Base-by-base conservation (phyloP, 2,888 invertebrate genomes). In the Mesorhabditis sp. region DNA sequence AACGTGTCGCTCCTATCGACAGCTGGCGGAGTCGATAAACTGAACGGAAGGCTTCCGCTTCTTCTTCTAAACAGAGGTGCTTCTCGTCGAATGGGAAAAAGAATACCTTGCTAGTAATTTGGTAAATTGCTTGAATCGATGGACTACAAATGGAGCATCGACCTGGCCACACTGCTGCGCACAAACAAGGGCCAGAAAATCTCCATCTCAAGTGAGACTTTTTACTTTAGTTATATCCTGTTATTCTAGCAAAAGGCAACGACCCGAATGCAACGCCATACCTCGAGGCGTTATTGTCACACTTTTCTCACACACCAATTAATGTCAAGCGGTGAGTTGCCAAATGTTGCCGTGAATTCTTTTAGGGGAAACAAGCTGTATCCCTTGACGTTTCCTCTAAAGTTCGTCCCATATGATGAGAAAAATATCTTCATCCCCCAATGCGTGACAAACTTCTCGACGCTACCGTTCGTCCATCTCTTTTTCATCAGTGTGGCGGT, bases 401-500 rank as follows among this genome's bases (percentile, higher is more conserved):
- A 74, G 50, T 81, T 81, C 65, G 77, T 80, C 15, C 75, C 76
- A 1, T 83, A 73, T 69, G 76, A 77, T n/a, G 79, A 79, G 5
- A 67, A 69, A 63, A 63, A 74, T 6, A 75, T 79, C 63, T 79
- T 78, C 63, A 73, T 72, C 62, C 70, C 76, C 15, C 70, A 74
- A 45, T 68, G 74, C 6, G 61, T 74, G 4, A 68, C 70, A 2
- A 72, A 77, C 28, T 71, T 76, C 42, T 71, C 73, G 4, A 70
- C 72, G 43, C 72, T 76, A 41, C 82, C 82, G 6, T 83, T 77
- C 68, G 68, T 83, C 5, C 83, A 83, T 69, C 65, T 83, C 13
- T 83, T 76, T 73, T 82, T 82, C 68, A 77, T 83, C 66, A 75
- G 70, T 74, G 77, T 76, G 7, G 67, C 76, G 44, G 82, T 82